These are phyloP conservation scores for Taeniopygia guttata DNA, from an alignment of 2,797 vertebrate genomes.

Conservation along the genomic window DNA sequence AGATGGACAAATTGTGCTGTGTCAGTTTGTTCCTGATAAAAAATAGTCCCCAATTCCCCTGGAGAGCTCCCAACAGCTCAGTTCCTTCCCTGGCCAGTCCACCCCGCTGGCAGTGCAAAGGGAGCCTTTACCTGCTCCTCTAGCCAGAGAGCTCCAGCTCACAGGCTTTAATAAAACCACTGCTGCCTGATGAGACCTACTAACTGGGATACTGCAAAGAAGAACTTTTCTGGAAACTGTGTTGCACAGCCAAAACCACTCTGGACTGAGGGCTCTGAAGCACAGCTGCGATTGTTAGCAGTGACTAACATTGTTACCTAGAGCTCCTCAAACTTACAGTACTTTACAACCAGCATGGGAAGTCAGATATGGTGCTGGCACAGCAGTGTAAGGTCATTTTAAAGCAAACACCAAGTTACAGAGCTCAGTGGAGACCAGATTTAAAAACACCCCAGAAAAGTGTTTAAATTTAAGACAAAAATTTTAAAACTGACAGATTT, in stretches of 20 bases:
- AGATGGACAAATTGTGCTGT: not conserved
- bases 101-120: not conserved
- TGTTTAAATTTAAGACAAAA: not conserved
- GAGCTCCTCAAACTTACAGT: not conserved
- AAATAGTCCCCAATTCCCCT: not conserved
- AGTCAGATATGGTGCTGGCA: not conserved
- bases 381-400: not conserved
- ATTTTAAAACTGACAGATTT: not conserved
- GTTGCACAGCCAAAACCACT: not conserved
- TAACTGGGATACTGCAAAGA: not conserved
- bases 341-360: not conserved
- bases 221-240: not conserved
- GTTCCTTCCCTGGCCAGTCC: not conserved
- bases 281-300: not conserved
- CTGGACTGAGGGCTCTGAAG: not conserved
- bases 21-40: not conserved
- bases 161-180: not conserved
- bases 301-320: not conserved
- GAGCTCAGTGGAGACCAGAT: not conserved
- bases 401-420: constrained; percentile 1
- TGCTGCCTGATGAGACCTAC: not conserved
- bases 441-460: not conserved
- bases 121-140: not conserved
- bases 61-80: not conserved
- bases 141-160: not conserved